Evolutionary conservation across 2,888 invertebrate species (phyloP).

Genomic region (Atherix ibis): DNA sequence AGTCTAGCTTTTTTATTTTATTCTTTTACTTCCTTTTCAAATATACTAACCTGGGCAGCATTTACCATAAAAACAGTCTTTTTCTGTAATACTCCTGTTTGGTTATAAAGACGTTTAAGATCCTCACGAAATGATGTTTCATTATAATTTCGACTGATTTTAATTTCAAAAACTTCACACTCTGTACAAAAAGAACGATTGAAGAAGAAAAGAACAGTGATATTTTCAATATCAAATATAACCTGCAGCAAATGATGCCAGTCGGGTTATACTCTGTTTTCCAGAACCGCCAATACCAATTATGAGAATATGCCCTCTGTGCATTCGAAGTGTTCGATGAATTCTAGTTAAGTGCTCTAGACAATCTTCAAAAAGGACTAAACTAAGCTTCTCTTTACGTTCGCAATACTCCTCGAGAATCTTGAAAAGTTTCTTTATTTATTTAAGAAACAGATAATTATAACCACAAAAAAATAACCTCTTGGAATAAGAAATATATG

Average conservation of each 20-base stretch:
- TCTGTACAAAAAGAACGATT: conserved; percentile 27
- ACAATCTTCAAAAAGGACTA: conserved; percentile 84
- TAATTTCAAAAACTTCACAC: conserved; percentile 69
- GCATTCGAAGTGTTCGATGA: conserved; percentile 68
- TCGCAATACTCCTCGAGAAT: conserved; percentile 78
- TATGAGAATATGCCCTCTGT: conserved; percentile 62
- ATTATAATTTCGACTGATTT: conserved; percentile 70
- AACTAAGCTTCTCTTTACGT: conserved; percentile 49
- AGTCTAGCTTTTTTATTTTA: too few relatives aligned
- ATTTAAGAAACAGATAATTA: conserved; percentile 2
- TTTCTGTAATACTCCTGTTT: conserved; percentile 64
- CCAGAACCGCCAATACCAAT: conserved; percentile 85
- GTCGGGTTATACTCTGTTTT: conserved; percentile 62
- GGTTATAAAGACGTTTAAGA: conserved; percentile 59
- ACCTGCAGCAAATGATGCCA: conserved; percentile 73
- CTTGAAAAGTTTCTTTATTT: too few relatives aligned
- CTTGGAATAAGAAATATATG: conserved; percentile 72
- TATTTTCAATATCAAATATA: conserved; percentile 1
- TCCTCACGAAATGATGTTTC: conserved; percentile 74
- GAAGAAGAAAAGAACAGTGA: too few relatives aligned
- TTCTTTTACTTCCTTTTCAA: too few relatives aligned
- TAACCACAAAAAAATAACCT: too few relatives aligned
- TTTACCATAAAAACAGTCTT: conserved; percentile 70
- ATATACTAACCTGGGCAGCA: conserved; percentile 59
- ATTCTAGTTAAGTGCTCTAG: conserved; percentile 78